Percentiles rank a stretch among this genome's conserved stretches.
phyloP scores from a whole-genome alignment of 2,888 invertebrate species.

The Perdita meconis region DNA sequence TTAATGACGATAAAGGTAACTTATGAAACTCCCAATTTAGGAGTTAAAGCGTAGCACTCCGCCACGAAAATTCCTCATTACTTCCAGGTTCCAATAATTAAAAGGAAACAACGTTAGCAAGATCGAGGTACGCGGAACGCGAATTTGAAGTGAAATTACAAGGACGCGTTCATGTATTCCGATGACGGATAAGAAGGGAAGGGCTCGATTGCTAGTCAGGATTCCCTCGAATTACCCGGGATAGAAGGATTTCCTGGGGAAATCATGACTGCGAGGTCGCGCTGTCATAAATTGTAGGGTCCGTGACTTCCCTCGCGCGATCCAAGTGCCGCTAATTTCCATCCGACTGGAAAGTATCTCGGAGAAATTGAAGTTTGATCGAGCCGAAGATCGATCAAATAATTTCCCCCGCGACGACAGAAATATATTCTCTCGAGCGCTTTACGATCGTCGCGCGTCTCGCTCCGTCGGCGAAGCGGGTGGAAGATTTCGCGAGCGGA shows the following conservation, averaged over 20 bases:
- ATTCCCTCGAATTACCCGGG: slow-evolving; percentile 32
- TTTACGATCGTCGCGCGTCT: not conserved
- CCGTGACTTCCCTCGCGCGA: slow-evolving; percentile 3
- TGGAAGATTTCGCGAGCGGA: not conserved
- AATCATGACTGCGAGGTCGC: slow-evolving; percentile 34
- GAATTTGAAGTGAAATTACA: slow-evolving; percentile 16
- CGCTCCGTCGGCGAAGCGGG: not conserved
- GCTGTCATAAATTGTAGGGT: slow-evolving; percentile 38
- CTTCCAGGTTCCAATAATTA: not conserved
- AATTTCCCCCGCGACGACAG: not conserved
- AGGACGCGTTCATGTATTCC: not conserved
- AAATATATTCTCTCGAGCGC: not conserved
- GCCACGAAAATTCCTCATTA: not conserved
- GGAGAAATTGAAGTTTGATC: slow-evolving; percentile 13
- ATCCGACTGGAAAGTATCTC: slow-evolving; percentile 14
- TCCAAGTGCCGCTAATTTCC: slow-evolving; percentile 30
- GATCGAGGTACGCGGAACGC: not conserved
- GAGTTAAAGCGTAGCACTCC: too few species aligned
- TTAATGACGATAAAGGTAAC: too few species aligned
- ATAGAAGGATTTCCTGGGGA: slow-evolving; percentile 51
- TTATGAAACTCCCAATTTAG: too few species aligned
- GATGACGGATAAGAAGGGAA: slow-evolving; percentile 14
- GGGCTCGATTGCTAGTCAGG: slow-evolving; percentile 5
- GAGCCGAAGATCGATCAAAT: slow-evolving; percentile 3
- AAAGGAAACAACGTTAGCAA: not conserved